A percentile compares a stretch with the other conserved stretches of the same genome.
phyloP scores from a whole-genome alignment of 2,797 vertebrate species.

The Galagoides demidoff region DNA sequence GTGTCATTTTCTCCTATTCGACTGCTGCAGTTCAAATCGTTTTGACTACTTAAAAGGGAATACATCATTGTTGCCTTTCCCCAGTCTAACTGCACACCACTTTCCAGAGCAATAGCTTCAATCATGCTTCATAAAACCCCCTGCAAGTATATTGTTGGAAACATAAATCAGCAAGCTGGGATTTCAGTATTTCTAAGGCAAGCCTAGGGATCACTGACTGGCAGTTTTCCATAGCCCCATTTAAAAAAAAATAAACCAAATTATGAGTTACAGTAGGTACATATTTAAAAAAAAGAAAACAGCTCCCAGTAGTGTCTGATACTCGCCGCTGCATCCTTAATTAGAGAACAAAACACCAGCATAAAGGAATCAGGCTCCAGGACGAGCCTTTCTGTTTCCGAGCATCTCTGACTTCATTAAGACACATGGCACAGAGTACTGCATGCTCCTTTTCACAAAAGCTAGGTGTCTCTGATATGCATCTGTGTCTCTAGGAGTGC shows the following conservation, averaged over 20 bases:
- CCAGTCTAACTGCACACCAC: constrained; percentile 70
- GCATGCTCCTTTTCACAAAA: constrained; percentile 50
- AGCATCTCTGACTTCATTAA: constrained; percentile 59
- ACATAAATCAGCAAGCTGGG: constrained; percentile 69
- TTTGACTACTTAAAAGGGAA: constrained; percentile 83
- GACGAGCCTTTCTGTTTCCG: not conserved
- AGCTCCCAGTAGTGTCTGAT: constrained; percentile 65
- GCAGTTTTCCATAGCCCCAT: constrained; percentile 44
- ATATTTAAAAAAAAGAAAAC: not conserved
- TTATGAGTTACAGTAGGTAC: constrained; percentile 57
- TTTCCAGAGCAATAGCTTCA: constrained; percentile 81
- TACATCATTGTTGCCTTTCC: constrained; percentile 72
- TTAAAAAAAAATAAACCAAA: constrained; percentile 75
- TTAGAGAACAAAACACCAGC: constrained; percentile 54
- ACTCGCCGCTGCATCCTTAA: constrained; percentile 46
- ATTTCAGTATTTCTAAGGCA: constrained; percentile 73
- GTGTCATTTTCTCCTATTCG: constrained; percentile 73
- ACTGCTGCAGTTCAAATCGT: constrained; percentile 78
- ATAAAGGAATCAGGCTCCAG: constrained; percentile 32
- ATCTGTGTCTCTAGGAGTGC: not conserved
- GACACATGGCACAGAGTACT: not conserved
- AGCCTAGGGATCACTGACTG: constrained; percentile 61
- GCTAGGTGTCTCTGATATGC: not conserved
- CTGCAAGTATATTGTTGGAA: constrained; percentile 77
- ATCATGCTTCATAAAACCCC: constrained; percentile 81